Base-by-base conservation (phyloP, 2,113 vertebrate genomes). In the Ictalurus punctatus region DNA sequence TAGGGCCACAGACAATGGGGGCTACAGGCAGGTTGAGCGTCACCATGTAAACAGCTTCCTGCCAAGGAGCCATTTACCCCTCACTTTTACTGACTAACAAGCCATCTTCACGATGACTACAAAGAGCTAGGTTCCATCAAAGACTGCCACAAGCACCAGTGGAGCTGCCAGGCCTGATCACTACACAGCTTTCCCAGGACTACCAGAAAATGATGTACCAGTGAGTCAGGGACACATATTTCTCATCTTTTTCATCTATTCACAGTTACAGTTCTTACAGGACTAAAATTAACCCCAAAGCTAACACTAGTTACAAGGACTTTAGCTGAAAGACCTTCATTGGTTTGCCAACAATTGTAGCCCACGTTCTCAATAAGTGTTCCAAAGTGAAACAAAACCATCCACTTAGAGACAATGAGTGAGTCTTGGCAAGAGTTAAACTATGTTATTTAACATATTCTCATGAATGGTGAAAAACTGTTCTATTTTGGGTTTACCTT, bases 11-110 rank as follows among this genome's bases (percentile, higher is more conserved):
- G 94, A 95, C 95, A 96, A 96, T 96, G 91, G 95, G 90, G 93
- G 89, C 93, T 92, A 91, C 94, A 93, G 93, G 94, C 94, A 93
- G 93, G 93, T 94, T 93, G 93, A 95, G 94, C 92, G 94, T 95
- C 95, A 95, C 94, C 93, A 90, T 95, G 95, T 96, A 95, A 96
- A 95, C 94, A 93, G 94, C 95, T 96, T 96, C 95, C 95, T 96
- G 95, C 95, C 94, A 95, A 93, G 94, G 94, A 95, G 93, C 95
- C 94, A 94, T 96, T 96, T 95, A 95, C 93, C 90, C 93, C 92
- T 94, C 92, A 95, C 95, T 96, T 96, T 96, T 96, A 96, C 95
- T 96, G 95, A 96, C 95, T 95, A 95, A 96, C 96, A 96, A 94
- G 94, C 95, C 93, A 93, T 94, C 95, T 95, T 94, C 94, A 95